Conservation (phyloP, 2,113 vertebrate genomes). For the Litocranius walleri region DNA sequence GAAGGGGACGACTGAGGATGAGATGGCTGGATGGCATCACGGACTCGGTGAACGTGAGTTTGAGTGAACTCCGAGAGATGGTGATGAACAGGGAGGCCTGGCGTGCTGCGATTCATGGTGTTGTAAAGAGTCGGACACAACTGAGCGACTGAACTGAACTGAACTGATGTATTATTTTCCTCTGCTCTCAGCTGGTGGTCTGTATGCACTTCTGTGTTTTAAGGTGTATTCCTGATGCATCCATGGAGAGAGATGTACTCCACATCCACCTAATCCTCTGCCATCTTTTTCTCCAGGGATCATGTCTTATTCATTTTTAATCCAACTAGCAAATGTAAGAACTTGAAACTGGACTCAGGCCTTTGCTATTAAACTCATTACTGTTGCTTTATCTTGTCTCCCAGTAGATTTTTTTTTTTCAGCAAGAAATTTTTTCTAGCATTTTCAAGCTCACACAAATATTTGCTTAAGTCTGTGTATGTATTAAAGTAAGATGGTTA, state of each 20-base stretch:
- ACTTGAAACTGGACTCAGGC: neutral
- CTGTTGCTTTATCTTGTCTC: neutral
- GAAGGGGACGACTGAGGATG: too few relatives aligned
- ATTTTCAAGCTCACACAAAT: neutral
- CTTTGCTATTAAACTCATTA: conserved; percentile 2
- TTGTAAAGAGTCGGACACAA: too few relatives aligned
- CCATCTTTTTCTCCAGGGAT: neutral
- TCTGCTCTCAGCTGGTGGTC: neutral
- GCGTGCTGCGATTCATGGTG: too few relatives aligned
- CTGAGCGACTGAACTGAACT: too few relatives aligned
- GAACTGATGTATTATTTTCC: neutral
- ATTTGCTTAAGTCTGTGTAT: neutral
- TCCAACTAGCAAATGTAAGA: neutral
- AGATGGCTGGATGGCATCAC: too few relatives aligned
- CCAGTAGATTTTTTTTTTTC: neutral
- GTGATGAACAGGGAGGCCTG: too few relatives aligned
- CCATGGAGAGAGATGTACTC: neutral
- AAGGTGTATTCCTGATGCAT: neutral
- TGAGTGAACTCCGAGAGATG: too few relatives aligned
- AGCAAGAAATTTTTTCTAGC: neutral
- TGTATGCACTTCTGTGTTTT: neutral
- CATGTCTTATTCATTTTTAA: neutral
- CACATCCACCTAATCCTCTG: neutral
- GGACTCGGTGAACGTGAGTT: too few relatives aligned
- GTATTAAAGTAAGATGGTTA: neutral